Percentiles rank a stretch among this genome's conserved stretches.
Conservation (phyloP, 2,888 invertebrate genomes). For the Apamea anceps region DNA sequence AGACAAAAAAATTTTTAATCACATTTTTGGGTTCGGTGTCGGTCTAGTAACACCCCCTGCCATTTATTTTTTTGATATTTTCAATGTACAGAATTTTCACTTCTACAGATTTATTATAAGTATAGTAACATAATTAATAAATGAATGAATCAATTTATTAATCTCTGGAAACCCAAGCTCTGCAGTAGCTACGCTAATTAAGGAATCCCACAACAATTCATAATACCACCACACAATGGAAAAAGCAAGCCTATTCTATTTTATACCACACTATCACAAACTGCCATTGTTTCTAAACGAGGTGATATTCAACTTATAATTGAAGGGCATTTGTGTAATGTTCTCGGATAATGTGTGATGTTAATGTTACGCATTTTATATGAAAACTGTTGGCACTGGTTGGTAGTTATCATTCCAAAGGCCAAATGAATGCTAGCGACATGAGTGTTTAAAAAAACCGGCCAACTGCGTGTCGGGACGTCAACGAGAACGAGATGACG, state of each 20-base stretch:
- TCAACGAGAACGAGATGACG: background rate
- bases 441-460: background rate
- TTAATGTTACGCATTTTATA: conserved; percentile 15
- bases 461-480: background rate
- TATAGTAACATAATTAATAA: background rate
- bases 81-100: no score
- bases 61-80: no score
- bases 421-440: background rate
- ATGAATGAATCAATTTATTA: background rate
- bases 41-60: no score
- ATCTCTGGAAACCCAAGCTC: background rate
- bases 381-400: conserved; percentile 24
- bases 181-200: conserved; percentile 16
- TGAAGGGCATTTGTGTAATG: conserved; percentile 29
- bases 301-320: conserved; percentile 32
- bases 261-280: conserved; percentile 32
- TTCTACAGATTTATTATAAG: no score
- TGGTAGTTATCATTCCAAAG: conserved; percentile 9
- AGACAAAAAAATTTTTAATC: no score
- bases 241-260: conserved; percentile 34
- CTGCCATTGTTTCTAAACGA: conserved; percentile 45
- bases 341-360: conserved; percentile 16
- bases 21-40: no score
- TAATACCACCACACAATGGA: conserved; percentile 43
- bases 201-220: conserved; percentile 35